phyloP scores from a whole-genome alignment of 2,888 invertebrate species.

The Dromius quadrimaculatus region DNA sequence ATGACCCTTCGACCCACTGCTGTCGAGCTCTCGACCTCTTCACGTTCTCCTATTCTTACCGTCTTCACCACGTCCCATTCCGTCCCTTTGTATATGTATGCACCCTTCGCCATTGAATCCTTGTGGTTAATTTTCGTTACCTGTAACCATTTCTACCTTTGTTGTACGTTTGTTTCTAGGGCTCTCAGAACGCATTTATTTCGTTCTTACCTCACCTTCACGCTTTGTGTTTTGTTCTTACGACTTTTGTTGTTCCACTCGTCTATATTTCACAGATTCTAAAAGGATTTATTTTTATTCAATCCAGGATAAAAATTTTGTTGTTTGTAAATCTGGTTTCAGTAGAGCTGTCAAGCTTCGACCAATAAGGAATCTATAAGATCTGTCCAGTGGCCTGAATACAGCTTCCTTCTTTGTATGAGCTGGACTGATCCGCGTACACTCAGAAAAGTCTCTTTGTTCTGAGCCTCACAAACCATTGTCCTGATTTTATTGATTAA shows the following conservation, averaged over 20 bases:
- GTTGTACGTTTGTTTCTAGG: not conserved
- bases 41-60: conserved; percentile 16
- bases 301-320: not conserved
- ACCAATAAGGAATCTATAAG: too few relatives aligned
- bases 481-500: conserved; percentile 18
- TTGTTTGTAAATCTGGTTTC: not conserved
- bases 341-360: not conserved
- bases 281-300: too few relatives aligned
- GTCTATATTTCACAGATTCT: too few relatives aligned
- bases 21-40: conserved; percentile 22
- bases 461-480: conserved; percentile 2
- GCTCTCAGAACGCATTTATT: not conserved
- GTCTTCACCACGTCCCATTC: conserved; percentile 19
- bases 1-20: conserved; percentile 1
- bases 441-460: conserved; percentile 8
- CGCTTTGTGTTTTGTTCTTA: not conserved
- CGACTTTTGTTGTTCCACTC: too few relatives aligned
- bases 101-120: conserved; percentile 4
- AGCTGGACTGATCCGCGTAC: too few relatives aligned
- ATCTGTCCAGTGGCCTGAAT: too few relatives aligned
- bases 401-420: too few relatives aligned
- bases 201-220: not conserved
- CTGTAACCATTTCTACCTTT: not conserved
- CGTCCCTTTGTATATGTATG: conserved; percentile 29
- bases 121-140: not conserved